phyloP scores from a whole-genome alignment of 2,797 vertebrate genomes.

The Rhinella marina region DNA sequence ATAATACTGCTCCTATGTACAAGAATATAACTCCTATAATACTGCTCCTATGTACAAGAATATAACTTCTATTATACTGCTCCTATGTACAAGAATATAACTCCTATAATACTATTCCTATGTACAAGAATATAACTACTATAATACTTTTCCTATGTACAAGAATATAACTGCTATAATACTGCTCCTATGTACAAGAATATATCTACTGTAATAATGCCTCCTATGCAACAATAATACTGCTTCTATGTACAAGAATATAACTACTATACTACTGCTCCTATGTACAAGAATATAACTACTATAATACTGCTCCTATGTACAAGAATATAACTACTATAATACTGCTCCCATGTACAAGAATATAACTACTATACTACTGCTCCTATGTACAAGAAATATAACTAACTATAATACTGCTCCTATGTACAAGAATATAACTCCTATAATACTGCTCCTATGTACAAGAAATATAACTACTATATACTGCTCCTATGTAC shows the following conservation, averaged over 20 bases:
- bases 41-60: slow-evolving; percentile 3
- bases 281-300: too few relatives aligned
- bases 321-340: too few relatives aligned
- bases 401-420: background rate
- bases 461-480: background rate
- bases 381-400: too few relatives aligned
- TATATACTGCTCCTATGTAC: background rate
- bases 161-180: background rate
- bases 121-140: background rate
- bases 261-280: background rate
- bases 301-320: too few relatives aligned
- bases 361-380: too few relatives aligned
- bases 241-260: background rate
- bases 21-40: slow-evolving; percentile 19
- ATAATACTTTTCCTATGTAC: background rate
- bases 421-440: background rate
- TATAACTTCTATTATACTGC: slow-evolving; percentile 1
- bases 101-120: background rate
- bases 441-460: background rate
- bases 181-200: background rate
- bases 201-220: background rate
- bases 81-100: slow-evolving; percentile 4
- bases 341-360: too few relatives aligned
- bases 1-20: slow-evolving; percentile 5
- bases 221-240: too few relatives aligned